Conservation (phyloP, 2,113 vertebrate genomes). For the Micromys minutus region DNA sequence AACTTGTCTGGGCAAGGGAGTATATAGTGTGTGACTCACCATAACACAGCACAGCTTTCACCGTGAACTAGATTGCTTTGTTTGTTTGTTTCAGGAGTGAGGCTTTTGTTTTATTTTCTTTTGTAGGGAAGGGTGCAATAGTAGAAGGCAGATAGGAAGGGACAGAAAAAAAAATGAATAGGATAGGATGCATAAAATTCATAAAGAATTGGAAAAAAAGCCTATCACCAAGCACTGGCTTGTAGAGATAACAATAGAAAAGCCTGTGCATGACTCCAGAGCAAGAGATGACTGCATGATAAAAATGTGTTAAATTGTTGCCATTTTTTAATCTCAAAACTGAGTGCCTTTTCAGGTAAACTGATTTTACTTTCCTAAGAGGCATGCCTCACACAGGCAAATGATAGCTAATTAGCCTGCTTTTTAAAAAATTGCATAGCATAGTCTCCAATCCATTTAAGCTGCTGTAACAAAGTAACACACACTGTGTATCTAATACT, state of each 20-base stretch:
- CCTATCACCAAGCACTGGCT: background rate
- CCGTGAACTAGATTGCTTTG: too few species aligned
- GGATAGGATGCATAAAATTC: background rate
- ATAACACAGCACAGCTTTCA: too few species aligned
- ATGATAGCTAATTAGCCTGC: background rate
- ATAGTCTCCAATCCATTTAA: background rate
- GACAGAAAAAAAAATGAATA: background rate
- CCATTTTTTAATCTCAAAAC: background rate
- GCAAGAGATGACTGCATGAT: background rate
- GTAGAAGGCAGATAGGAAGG: too few species aligned
- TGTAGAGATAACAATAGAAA: background rate
- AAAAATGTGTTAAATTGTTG: background rate
- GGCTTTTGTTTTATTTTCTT: too few species aligned
- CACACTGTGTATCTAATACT: background rate
- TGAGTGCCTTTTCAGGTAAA: background rate
- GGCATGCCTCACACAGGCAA: background rate
- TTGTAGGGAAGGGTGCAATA: background rate
- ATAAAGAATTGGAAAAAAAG: background rate
- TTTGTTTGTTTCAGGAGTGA: too few species aligned
- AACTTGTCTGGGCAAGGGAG: background rate
- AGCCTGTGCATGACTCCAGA: background rate
- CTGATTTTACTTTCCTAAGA: constrained; percentile 28
- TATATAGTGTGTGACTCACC: background rate
- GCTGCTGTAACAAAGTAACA: background rate
- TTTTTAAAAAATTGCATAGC: background rate